Conservation (phyloP, 2,888 invertebrate species). For the Tenthredo distinguenda region DNA sequence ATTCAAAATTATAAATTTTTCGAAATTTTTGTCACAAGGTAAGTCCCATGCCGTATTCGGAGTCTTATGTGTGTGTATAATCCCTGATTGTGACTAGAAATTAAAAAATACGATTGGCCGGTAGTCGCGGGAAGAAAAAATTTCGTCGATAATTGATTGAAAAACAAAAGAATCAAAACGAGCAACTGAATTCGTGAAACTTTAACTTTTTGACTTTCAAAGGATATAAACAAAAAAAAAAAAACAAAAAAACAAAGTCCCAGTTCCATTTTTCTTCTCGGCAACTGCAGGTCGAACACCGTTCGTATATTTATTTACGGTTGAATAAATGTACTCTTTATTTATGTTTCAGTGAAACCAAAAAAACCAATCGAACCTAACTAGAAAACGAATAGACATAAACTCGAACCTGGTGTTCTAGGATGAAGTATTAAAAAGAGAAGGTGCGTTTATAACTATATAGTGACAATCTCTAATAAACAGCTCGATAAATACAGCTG, state of each 20-base stretch:
- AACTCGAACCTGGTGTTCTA: conserved; percentile 70
- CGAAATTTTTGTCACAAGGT: conserved; percentile 59
- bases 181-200: neutral
- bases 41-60: conserved; percentile 69
- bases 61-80: conserved; percentile 60
- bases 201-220: too few relatives aligned
- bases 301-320: neutral
- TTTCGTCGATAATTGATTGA: neutral
- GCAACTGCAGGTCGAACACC: neutral
- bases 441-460: conserved; percentile 10
- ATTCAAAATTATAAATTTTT: conserved; percentile 28
- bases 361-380: conserved; percentile 52
- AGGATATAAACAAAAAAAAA: too few relatives aligned
- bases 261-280: neutral
- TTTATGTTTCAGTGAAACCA: conserved; percentile 43
- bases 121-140: neutral
- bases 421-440: conserved; percentile 60
- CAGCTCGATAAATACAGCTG: neutral
- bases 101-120: neutral
- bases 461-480: conserved; percentile 31
- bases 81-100: conserved; percentile 45
- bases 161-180: neutral
- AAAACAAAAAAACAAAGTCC: neutral
- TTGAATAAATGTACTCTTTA: conserved; percentile 14
- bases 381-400: conserved; percentile 60